Base-by-base conservation (phyloP, 37 sponge, comb jelly and placozoan species). In the Amphimedon queenslandica region DNA sequence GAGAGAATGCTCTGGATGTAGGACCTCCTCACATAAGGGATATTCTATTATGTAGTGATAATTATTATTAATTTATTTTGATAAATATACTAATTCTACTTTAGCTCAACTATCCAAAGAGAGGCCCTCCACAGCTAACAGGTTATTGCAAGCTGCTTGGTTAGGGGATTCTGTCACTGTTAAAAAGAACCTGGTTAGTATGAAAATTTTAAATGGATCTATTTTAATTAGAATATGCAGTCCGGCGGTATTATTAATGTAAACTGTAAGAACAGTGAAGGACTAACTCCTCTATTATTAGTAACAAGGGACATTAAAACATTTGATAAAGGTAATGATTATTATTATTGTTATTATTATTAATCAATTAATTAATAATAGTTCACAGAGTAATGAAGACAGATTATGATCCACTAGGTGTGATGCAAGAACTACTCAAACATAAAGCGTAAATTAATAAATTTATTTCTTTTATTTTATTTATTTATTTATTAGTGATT, bases 231-330 rank as follows among this genome's bases (percentile, higher is more conserved):
- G 23, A n/a, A n/a, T n/a, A 60, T 60, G n/a, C 28, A 60, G 61
- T 24, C 61, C 21, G 61, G 61, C 5, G 21, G 39, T 8, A 18
- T 10, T 5, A 39, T 91, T 67, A 85, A 94, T 74, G 86, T 94
- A 64, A 91, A 94, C 64, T 79, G 85, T 40, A 55, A 58, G 24
- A 94, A 92, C 69, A 73, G 64, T 38, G 95, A 92, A 18, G 81
- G 82, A 16, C 32, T 87, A 55, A 94, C 95, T 51, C 95, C 95
- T 24, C 75, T 94, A 65, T 73, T 94, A n/a, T 66, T 94, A 36
- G 95, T 91, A 0, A 94, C 95, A 6, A 69, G 82, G 61, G 95
- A 94, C 69, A 76, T 87, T 8, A 28, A 42, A 27, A 42, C 91
- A 55, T 94, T 94, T 84, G 84, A 84, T 23, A 73, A 91, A 67